Conservation (phyloP, 2,113 vertebrate species). For the Gadus chalcogrammus region DNA sequence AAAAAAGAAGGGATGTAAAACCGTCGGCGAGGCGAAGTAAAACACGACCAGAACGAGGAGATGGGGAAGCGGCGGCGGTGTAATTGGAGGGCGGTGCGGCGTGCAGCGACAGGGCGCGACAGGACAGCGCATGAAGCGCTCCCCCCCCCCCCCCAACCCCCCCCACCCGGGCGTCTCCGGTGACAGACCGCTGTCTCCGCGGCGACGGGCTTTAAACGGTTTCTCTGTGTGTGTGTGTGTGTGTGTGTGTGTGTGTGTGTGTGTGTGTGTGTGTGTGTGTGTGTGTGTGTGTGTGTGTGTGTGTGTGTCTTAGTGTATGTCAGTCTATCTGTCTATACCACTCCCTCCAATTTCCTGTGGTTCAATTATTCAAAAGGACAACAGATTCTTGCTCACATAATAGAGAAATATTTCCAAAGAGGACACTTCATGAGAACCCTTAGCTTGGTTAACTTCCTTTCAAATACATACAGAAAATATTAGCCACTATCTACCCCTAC, state of each 20-base stretch:
- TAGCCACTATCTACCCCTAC: too few relatives aligned
- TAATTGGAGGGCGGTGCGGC: neutral
- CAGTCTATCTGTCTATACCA: constrained; percentile 40
- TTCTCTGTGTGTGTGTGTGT: constrained; percentile 42
- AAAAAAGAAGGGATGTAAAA: too few relatives aligned
- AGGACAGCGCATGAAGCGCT: neutral
- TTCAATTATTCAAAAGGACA: too few relatives aligned
- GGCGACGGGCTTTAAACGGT: constrained; percentile 55
- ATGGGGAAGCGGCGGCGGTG: neutral
- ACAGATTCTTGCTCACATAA: neutral
- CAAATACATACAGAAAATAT: too few relatives aligned
- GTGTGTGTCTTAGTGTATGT: constrained; percentile 7
- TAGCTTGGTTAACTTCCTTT: too few relatives aligned
- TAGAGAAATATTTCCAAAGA: neutral
- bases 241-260: neutral
- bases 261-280: neutral
- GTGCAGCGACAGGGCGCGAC: neutral
- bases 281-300: neutral
- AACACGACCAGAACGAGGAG: neutral
- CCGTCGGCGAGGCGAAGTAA: too few relatives aligned
- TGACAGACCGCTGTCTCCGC: constrained; percentile 55
- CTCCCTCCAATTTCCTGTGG: constrained; percentile 80
- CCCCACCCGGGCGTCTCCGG: constrained; percentile 40
- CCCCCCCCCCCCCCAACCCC: too few relatives aligned
- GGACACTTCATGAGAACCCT: neutral